A percentile compares a stretch with the other conserved stretches of the same genome.
Conservation (phyloP, 2,888 invertebrate species). For the Argyra leucocephala region DNA sequence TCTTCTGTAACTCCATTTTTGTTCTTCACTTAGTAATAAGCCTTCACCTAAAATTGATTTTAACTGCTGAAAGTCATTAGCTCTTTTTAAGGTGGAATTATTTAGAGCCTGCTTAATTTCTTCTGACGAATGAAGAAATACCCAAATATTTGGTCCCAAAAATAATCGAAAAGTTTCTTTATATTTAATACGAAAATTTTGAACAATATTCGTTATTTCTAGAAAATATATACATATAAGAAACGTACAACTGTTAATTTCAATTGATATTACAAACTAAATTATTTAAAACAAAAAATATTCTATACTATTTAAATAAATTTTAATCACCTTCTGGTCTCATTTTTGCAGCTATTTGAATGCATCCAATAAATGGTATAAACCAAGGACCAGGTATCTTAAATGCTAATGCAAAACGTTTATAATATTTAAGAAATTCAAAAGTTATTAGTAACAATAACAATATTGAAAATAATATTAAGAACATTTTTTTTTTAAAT, state of each 20-base stretch:
- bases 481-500: conserved; percentile 5
- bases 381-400: conserved; percentile 37
- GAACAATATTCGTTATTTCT: conserved; percentile 34
- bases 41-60: conserved; percentile 37
- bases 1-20: conserved; percentile 58
- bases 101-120: conserved; percentile 36
- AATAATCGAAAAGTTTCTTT: conserved; percentile 35
- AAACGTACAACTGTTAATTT: not conserved
- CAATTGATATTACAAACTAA: not conserved
- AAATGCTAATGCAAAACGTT: conserved; percentile 24
- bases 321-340: conserved; percentile 34
- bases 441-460: not conserved
- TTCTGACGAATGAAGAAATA: conserved; percentile 36
- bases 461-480: conserved; percentile 2
- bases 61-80: conserved; percentile 34
- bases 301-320: not conserved
- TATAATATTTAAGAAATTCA: conserved; percentile 10
- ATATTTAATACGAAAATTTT: conserved; percentile 31
- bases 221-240: conserved; percentile 1
- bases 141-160: conserved; percentile 38
- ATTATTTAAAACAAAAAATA: not conserved
- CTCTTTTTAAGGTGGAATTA: conserved; percentile 31
- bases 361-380: conserved; percentile 36
- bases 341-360: conserved; percentile 36
- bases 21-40: conserved; percentile 37